These are phyloP conservation scores for Chaetodon auriga DNA, from an alignment of 2,113 vertebrate genomes.

Conservation along the genomic window DNA sequence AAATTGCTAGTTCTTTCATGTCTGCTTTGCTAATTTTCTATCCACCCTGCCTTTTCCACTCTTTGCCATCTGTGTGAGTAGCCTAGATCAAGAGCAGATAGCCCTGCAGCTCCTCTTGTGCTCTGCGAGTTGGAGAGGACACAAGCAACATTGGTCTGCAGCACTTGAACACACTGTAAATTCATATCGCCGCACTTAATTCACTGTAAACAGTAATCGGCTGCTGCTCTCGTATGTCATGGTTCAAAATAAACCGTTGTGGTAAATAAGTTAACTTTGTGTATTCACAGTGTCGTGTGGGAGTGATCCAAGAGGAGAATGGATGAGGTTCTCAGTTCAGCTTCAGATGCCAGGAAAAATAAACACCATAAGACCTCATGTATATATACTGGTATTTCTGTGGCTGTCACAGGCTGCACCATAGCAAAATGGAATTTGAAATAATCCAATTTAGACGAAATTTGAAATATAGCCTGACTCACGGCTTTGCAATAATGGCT, in stretches of 20 bases:
- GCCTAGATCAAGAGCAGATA: slow-evolving; percentile 38
- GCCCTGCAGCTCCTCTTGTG: slow-evolving; percentile 10
- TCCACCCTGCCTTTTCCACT: background rate
- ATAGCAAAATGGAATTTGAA: background rate
- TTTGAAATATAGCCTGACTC: background rate
- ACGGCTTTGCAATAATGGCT: background rate
- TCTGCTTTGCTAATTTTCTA: background rate
- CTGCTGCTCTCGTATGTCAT: background rate
- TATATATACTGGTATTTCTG: slow-evolving; percentile 1
- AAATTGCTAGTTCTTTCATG: background rate
- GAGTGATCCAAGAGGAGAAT: background rate
- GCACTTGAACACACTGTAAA: slow-evolving; percentile 6
- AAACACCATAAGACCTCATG: background rate
- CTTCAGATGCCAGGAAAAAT: background rate
- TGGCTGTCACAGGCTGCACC: slow-evolving; percentile 5
- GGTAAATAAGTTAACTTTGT: slow-evolving; percentile 7
- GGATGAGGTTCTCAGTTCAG: background rate
- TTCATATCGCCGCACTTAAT: background rate
- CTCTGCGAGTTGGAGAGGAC: slow-evolving; percentile 23
- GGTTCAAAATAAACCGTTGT: background rate
- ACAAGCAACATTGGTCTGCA: background rate
- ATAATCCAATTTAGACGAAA: background rate
- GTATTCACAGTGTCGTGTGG: background rate
- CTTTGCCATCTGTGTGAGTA: slow-evolving; percentile 31
- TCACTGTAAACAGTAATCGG: slow-evolving; percentile 17